phyloP scores from a whole-genome alignment of 1,140 invertebrate species.

The Bathynomus jamesi region DNA sequence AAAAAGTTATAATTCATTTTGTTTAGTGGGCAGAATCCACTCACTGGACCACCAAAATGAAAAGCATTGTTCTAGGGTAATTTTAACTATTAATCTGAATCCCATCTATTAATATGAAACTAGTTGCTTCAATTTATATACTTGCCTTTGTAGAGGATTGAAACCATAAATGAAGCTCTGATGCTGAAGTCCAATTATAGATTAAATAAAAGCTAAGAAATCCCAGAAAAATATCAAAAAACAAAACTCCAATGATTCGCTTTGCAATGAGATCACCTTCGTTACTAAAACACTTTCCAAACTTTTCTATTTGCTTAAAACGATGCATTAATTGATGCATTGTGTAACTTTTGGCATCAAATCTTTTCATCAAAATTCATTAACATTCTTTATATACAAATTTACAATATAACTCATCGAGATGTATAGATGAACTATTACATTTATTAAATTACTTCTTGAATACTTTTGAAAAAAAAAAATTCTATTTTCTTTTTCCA shows the following conservation, averaged over 20 bases:
- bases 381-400: background rate
- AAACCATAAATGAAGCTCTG: background rate
- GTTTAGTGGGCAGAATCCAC: too few species aligned
- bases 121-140: background rate
- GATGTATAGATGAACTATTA: background rate
- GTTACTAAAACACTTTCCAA: background rate
- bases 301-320: background rate
- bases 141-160: background rate
- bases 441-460: too few species aligned
- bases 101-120: background rate
- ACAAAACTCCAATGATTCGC: background rate
- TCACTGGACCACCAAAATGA: background rate
- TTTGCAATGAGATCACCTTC: background rate
- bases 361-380: background rate
- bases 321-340: background rate
- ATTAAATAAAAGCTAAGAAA: background rate
- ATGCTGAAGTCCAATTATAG: background rate
- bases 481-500: background rate
- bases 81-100: background rate
- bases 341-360: background rate
- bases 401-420: background rate
- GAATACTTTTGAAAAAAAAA: too few species aligned
- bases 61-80: background rate
- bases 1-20: too few species aligned
- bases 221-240: background rate